Percentiles rank a stretch among this genome's conserved stretches.
Evolutionary conservation across 2,888 invertebrate genomes (phyloP).

Genomic region (Euplagia quadripunctaria): DNA sequence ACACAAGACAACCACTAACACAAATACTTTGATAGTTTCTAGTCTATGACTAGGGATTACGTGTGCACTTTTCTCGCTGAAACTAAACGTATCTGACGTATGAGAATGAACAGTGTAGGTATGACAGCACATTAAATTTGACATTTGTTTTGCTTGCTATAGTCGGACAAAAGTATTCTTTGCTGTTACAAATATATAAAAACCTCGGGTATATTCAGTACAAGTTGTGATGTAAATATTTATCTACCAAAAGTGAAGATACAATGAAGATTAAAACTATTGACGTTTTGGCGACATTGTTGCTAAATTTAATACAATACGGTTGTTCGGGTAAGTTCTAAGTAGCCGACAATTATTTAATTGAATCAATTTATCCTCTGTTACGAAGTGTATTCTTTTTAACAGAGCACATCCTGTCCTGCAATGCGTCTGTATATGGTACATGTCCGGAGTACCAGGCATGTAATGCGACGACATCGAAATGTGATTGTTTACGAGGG

Average conservation of each 20-base stretch:
- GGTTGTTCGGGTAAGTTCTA: slow-evolving; percentile 77
- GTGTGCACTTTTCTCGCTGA: background rate
- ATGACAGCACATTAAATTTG: slow-evolving; percentile 48
- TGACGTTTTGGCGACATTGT: slow-evolving; percentile 69
- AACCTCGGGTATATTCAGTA: slow-evolving; percentile 46
- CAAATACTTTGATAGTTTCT: background rate
- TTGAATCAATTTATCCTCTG: slow-evolving; percentile 83
- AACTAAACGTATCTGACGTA: slow-evolving; percentile 39
- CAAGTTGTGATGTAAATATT: slow-evolving; percentile 75
- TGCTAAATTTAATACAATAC: slow-evolving; percentile 73
- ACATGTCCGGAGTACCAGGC: slow-evolving; percentile 70
- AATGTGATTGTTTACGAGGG: slow-evolving; percentile 71
- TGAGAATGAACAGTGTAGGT: background rate
- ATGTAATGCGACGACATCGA: slow-evolving; percentile 64
- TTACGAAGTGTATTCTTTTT: slow-evolving; percentile 80
- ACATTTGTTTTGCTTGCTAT: slow-evolving; percentile 72
- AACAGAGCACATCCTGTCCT: slow-evolving; percentile 85
- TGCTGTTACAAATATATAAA: slow-evolving; percentile 60
- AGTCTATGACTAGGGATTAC: background rate
- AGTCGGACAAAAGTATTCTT: slow-evolving; percentile 58
- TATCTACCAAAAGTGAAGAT: slow-evolving; percentile 36
- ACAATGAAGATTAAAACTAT: slow-evolving; percentile 70
- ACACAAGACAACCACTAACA: background rate
- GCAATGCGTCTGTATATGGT: slow-evolving; percentile 68
- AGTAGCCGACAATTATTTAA: slow-evolving; percentile 81